Evolutionary conservation across 2,113 vertebrate genomes (phyloP), one percentile per base, ranked within the genome.

Genomic region (Taxidea taxus): DNA sequence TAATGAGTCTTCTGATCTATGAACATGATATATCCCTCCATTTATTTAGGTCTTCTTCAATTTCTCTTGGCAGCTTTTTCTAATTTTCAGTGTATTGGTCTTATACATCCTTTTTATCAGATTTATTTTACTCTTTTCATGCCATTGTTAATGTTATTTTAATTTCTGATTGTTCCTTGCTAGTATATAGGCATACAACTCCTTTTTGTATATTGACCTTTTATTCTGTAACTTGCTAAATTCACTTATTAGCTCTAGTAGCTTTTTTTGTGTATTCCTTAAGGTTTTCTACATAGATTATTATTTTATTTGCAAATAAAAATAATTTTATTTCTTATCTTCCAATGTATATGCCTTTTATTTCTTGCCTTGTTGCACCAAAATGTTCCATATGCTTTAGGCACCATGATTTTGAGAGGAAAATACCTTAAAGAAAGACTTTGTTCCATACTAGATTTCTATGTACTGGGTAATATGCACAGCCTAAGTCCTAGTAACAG

Each of bases 401-500:
- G 16, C 4, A 44, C 47, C 86, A 95, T 2, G 11, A 5, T 80
- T 98, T 70, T 74, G 11, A 95, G 93, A 44, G 27, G 84, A 21
- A 81, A 82, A 49, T 47, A 27, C 88, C 87, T 86, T 87, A 86
- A 95, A 97, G 62, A 96, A 96, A 97, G 97, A 83, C 93, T 94
- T 92, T 92, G 58, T 77, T 97, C 95, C 95, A 97, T 97, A 95
- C 85, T 90, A 37, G 92, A 96, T 97, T 97, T 89, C 94, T 94
- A 31, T 92, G 66, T 95, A 68, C 92, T 44, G 66, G 72, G 87
- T 94, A 98, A 0, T 21, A 84, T 92, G 96, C 97, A 97, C n/a
- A 88, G 51, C 97, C 96, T 98, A 97, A 98, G 96, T 85, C 94
- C 97, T 72, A 70, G 91, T 98, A 98, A 98, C 96, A 95, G 85